Percentiles rank a stretch among this genome's conserved stretches.
phyloP scores from a whole-genome alignment of 2,113 vertebrate genomes.

The Casuarius casuarius region DNA sequence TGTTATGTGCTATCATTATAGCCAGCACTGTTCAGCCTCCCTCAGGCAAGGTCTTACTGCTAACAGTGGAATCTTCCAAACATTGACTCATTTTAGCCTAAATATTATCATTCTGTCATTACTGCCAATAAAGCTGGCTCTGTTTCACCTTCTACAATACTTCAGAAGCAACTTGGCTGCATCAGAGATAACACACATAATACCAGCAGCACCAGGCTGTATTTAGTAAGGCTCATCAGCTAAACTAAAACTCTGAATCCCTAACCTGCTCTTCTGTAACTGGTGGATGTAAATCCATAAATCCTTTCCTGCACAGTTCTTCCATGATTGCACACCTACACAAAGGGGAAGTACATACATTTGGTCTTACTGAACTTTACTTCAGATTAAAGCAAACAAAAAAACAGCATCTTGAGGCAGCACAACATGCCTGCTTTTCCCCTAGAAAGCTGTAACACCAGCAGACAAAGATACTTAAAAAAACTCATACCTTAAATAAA shows the following conservation, averaged over 20 bases:
- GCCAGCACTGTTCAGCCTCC: background rate
- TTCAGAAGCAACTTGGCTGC: background rate
- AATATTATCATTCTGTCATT: background rate
- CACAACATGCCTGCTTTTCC: background rate
- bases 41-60: conserved; percentile 6
- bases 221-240: background rate
- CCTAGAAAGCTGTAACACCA: background rate
- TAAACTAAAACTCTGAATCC: background rate
- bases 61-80: conserved; percentile 32
- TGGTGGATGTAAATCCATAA: background rate
- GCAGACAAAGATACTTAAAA: background rate
- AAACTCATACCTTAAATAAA: background rate
- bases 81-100: conserved; percentile 41
- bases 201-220: background rate
- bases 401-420: background rate
- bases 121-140: background rate
- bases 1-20: background rate
- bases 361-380: background rate
- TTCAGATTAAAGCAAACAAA: background rate
- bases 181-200: background rate
- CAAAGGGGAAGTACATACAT: background rate
- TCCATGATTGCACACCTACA: background rate
- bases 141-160: background rate
- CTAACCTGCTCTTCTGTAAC: background rate
- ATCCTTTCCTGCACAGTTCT: background rate